Evolutionary conservation across 2,113 vertebrate species (phyloP).

Genomic region (Vidua macroura): DNA sequence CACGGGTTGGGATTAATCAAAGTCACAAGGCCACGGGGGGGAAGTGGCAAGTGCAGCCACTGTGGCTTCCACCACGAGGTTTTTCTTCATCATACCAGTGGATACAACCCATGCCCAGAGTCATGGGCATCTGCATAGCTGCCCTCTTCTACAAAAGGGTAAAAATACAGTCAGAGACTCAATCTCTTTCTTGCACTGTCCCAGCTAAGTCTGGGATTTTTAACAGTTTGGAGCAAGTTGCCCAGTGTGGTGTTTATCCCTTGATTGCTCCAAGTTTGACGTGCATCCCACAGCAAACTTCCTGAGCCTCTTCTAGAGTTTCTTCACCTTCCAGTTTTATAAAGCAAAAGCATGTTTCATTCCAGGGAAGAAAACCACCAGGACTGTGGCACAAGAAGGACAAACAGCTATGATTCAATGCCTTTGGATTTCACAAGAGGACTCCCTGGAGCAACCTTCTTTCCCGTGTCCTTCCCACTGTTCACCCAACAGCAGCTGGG

Average conservation of each 20-base stretch:
- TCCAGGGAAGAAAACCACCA: background rate
- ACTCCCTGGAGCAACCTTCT: background rate
- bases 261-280: background rate
- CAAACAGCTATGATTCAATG: background rate
- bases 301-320: background rate
- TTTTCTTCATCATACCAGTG: background rate
- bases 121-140: background rate
- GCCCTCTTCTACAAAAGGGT: background rate
- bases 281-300: background rate
- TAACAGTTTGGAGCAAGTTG: background rate
- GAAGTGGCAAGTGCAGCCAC: background rate
- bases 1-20: background rate
- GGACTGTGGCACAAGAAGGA: accelerated
- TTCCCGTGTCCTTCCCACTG: background rate
- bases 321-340: background rate
- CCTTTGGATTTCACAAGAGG: background rate
- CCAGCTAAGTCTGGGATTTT: background rate
- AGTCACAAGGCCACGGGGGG: background rate
- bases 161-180: background rate
- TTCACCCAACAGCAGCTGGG: background rate
- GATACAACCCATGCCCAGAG: background rate
- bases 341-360: background rate
- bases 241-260: background rate
- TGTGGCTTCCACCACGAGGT: background rate
- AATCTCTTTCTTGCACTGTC: background rate